A percentile compares a stretch with the other conserved stretches of the same genome.
Conservation (phyloP, 2,888 invertebrate species). For the Hybos culiciformis region DNA sequence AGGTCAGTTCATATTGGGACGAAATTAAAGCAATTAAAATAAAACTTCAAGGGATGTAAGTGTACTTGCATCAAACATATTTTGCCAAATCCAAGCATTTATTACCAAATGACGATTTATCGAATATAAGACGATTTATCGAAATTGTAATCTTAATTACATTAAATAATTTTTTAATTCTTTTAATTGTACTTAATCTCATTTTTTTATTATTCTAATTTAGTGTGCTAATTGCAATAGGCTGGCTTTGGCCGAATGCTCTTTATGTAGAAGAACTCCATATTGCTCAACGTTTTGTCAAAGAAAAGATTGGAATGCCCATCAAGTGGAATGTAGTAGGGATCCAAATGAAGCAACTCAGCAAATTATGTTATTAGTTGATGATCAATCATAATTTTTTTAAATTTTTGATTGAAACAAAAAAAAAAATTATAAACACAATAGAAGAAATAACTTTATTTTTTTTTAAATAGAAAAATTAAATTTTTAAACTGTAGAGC, state of each 20-base stretch:
- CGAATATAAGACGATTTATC: background rate
- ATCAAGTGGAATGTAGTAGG: constrained; percentile 72
- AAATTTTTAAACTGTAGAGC: too few relatives aligned
- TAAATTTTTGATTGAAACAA: too few relatives aligned
- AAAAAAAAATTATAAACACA: too few relatives aligned
- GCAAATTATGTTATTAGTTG: constrained; percentile 76
- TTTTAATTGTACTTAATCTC: background rate
- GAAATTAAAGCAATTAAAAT: too few relatives aligned
- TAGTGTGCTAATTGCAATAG: constrained; percentile 84
- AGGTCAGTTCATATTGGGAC: too few relatives aligned
- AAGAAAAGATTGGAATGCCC: constrained; percentile 77
- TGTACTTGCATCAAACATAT: too few relatives aligned
- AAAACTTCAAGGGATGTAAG: too few relatives aligned
- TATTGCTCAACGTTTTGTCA: constrained; percentile 86
- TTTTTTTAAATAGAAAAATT: too few relatives aligned
- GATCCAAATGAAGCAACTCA: constrained; percentile 55
- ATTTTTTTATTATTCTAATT: background rate
- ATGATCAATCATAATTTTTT: constrained; percentile 48
- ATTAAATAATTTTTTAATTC: background rate
- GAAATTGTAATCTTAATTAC: background rate
- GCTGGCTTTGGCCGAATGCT: constrained; percentile 77
- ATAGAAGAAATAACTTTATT: too few relatives aligned
- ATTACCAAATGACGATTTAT: constrained; percentile 7
- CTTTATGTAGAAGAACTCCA: constrained; percentile 69
- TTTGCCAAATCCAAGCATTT: too few relatives aligned